Conservation (phyloP, 2,113 vertebrate genomes). For the Limanda limanda region DNA sequence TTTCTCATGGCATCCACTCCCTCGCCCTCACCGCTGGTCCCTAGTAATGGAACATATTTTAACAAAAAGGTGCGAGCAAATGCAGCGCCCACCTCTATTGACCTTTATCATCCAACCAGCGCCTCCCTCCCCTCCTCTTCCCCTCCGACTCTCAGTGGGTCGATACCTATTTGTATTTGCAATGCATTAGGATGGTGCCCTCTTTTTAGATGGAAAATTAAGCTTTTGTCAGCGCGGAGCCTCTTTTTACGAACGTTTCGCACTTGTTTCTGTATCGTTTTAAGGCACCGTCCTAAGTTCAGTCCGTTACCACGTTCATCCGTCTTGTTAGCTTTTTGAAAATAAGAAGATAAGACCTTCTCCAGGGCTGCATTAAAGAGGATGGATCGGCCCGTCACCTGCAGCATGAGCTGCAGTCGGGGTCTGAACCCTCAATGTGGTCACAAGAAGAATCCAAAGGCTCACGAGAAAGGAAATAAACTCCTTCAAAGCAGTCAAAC, state of each 20-base stretch:
- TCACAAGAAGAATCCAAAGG: not conserved
- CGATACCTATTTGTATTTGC: constrained; percentile 78
- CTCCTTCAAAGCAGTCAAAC: not conserved
- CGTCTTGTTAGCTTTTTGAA: not conserved
- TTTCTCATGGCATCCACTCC: constrained; percentile 68
- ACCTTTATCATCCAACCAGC: constrained; percentile 68
- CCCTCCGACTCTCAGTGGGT: constrained; percentile 56
- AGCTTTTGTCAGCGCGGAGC: constrained; percentile 40
- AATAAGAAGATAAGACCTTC: not conserved
- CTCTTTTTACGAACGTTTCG: not conserved
- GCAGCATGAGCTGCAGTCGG: not conserved
- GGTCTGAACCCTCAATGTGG: not conserved
- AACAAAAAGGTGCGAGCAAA: constrained; percentile 70
- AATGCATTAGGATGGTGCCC: constrained; percentile 64
- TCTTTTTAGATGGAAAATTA: constrained; percentile 63
- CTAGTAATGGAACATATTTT: constrained; percentile 56
- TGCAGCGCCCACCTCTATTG: constrained; percentile 71
- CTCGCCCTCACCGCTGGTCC: constrained; percentile 34
- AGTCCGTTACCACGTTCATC: not conserved
- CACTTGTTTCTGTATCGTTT: not conserved
- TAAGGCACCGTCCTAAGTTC: not conserved
- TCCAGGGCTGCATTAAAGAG: not conserved
- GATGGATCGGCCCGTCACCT: not conserved
- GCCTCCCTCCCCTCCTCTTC: constrained; percentile 8
- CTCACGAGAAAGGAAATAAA: not conserved